Evolutionary conservation across 2,113 vertebrate species (phyloP).

Genomic region (Nestor notabilis): DNA sequence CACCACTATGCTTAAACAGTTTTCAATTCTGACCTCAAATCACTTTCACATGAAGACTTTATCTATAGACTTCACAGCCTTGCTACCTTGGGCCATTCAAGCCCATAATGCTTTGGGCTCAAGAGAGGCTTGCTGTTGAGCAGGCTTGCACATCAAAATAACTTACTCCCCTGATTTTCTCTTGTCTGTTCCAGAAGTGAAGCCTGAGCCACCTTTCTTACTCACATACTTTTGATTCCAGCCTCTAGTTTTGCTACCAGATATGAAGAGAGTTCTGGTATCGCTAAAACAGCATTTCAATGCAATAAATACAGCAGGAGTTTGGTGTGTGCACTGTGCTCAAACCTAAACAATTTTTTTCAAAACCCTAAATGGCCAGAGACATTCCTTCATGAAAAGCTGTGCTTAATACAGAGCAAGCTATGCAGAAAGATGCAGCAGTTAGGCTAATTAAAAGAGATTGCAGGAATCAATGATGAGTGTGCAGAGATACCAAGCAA

Average conservation of each 20-base stretch:
- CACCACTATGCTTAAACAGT: background rate
- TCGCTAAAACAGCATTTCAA: background rate
- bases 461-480: background rate
- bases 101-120: background rate
- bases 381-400: background rate
- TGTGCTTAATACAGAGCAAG: background rate
- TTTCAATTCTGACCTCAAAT: background rate
- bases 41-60: background rate
- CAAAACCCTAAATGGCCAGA: background rate
- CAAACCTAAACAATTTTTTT: background rate
- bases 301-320: background rate
- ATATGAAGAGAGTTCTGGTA: background rate
- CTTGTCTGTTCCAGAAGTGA: background rate
- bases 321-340: background rate
- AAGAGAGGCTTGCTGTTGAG: background rate
- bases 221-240: background rate
- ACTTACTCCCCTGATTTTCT: background rate
- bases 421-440: background rate
- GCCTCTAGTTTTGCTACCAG: background rate
- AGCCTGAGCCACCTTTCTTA: background rate
- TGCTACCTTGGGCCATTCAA: background rate
- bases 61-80: background rate
- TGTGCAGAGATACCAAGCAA: background rate
- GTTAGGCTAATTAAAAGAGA: background rate
- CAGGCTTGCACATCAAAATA: background rate